phyloP scores from a whole-genome alignment of 2,113 vertebrate genomes.

The Lepidiolamprologus cunningtoni region DNA sequence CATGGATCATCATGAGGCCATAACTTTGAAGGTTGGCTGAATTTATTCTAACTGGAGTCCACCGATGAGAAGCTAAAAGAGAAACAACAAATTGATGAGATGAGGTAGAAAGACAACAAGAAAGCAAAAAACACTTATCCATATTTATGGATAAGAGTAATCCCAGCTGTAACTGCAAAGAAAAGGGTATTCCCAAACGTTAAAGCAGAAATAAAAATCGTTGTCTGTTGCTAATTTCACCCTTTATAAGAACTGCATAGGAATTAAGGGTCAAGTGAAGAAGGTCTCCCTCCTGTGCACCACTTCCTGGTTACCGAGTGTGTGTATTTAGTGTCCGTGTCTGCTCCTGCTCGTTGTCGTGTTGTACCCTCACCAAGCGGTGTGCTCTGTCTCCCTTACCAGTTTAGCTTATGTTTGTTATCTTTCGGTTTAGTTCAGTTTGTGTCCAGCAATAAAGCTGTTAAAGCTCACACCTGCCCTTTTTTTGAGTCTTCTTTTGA shows the following conservation, averaged over 20 bases:
- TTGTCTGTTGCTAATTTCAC: neutral
- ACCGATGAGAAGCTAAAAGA: neutral
- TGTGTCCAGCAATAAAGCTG: neutral
- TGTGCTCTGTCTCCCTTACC: neutral
- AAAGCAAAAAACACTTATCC: neutral
- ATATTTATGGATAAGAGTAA: neutral
- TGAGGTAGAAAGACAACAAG: neutral
- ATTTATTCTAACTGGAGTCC: neutral
- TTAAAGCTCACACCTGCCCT: neutral
- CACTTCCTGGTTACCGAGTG: neutral
- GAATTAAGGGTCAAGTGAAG: neutral
- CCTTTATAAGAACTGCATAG: neutral
- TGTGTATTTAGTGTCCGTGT: neutral
- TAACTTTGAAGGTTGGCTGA: neutral
- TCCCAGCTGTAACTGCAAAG: neutral
- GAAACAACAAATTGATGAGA: neutral
- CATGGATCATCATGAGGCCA: neutral
- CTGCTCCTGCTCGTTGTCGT: neutral
- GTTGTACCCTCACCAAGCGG: neutral
- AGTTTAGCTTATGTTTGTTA: neutral
- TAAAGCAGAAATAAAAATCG: neutral
- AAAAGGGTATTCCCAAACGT: neutral
- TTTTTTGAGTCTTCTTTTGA: rapidly evolving
- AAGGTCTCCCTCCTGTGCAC: neutral
- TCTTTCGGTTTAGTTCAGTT: neutral